A percentile compares a stretch with the other conserved stretches of the same genome.
These are phyloP conservation scores for Epsilonema sp. DNA, from an alignment of 2,888 invertebrate genomes.

Conservation along the genomic window DNA sequence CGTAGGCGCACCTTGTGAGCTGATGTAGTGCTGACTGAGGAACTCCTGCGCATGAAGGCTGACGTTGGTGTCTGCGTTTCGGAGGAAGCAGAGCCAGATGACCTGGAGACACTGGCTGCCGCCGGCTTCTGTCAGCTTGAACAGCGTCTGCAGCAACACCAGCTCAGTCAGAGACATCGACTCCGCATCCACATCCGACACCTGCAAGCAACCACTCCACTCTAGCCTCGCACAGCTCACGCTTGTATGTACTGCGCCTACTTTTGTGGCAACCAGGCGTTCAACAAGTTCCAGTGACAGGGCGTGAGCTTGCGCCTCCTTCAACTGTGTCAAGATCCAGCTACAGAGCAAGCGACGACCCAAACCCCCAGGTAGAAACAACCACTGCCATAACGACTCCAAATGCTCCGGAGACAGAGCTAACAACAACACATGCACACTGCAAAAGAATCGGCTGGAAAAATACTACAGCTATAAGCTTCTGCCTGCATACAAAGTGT, in stretches of 20 bases:
- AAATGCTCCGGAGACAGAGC: no score
- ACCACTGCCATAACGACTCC: not conserved
- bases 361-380: not conserved
- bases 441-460: no score
- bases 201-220: no score
- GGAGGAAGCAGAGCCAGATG: conserved; percentile 72
- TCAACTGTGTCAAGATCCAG: not conserved
- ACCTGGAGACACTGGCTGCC: conserved; percentile 37
- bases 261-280: no score
- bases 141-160: not conserved
- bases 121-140: not conserved
- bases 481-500: no score
- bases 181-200: no score
- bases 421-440: no score
- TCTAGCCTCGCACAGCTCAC: no score
- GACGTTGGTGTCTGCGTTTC: conserved; percentile 75
- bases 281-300: not conserved
- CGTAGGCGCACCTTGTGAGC: no score
- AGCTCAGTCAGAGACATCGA: not conserved
- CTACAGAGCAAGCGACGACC: not conserved
- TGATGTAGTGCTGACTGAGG: conserved; percentile 74
- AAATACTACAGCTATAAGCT: no score
- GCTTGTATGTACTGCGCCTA: no score
- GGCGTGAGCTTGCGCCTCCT: not conserved
- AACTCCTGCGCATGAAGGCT: conserved; percentile 85